Conservation (phyloP, 2,797 vertebrate genomes). For the Diplodus sargus region DNA sequence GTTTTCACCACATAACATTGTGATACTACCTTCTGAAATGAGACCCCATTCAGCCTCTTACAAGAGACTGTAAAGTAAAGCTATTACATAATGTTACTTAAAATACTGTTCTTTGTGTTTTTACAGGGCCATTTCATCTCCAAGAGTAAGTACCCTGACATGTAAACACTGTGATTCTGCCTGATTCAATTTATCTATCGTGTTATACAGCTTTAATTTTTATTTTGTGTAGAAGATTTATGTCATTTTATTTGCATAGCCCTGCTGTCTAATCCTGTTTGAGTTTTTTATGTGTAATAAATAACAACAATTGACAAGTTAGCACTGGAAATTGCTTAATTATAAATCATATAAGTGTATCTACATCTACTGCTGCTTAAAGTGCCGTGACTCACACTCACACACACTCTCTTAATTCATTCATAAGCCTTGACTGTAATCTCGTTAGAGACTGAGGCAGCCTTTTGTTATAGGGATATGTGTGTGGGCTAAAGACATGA, state of each 20-base stretch:
- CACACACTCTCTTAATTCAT: background rate
- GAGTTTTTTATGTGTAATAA: background rate
- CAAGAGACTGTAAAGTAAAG: no score
- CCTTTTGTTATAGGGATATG: slow-evolving; percentile 41
- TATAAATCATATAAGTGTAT: background rate
- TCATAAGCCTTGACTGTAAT: slow-evolving; percentile 40
- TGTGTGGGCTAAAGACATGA: slow-evolving; percentile 42
- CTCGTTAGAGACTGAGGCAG: slow-evolving; percentile 24
- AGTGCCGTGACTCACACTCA: slow-evolving; percentile 24
- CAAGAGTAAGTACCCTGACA: slow-evolving; percentile 82
- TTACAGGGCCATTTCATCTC: slow-evolving; percentile 73
- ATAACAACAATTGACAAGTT: background rate
- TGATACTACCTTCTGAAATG: no score
- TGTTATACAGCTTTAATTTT: background rate
- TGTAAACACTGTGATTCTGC: background rate
- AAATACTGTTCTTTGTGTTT: slow-evolving; percentile 55
- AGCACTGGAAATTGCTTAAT: background rate
- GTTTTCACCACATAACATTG: no score
- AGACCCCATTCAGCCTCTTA: no score
- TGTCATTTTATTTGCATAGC: background rate
- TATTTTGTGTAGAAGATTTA: background rate
- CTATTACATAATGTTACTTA: no score
- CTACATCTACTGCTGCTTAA: background rate
- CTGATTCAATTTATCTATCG: background rate
- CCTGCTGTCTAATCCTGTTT: background rate